Percentiles rank a stretch among this genome's conserved stretches.
Evolutionary conservation across 2,797 vertebrate species (phyloP).

Genomic region (Microchirus variegatus): DNA sequence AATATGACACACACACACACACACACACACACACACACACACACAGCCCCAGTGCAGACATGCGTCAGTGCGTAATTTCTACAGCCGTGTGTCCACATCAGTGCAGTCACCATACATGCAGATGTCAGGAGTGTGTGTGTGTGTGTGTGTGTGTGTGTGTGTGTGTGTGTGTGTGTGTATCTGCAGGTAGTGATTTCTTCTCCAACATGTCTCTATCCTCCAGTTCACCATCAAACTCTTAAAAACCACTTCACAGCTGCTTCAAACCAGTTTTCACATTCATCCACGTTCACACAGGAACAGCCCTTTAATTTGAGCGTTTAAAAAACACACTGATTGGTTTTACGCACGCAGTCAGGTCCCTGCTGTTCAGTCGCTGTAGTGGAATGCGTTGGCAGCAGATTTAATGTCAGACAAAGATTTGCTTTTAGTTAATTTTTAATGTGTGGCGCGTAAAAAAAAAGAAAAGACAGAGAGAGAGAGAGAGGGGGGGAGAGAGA

Average conservation of each 20-base stretch:
- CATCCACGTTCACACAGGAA: background rate
- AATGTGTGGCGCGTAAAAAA: background rate
- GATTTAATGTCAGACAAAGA: slow-evolving; percentile 21
- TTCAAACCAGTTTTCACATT: slow-evolving; percentile 1
- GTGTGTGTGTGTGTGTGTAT: background rate
- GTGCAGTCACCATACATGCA: background rate
- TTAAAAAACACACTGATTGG: slow-evolving; percentile 20
- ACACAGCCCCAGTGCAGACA: background rate
- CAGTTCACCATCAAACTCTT: slow-evolving; percentile 8
- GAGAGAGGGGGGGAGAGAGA: background rate
- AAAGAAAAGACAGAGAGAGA: no score
- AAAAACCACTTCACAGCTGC: slow-evolving; percentile 16
- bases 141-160: no score
- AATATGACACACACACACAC: background rate
- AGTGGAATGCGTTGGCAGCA: slow-evolving; percentile 35
- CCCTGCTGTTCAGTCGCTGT: background rate
- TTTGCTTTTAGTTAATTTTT: slow-evolving; percentile 16
- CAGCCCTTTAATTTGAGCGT: no score
- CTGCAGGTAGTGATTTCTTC: no score
- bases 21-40: background rate
- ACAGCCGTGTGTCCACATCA: slow-evolving; percentile 1
- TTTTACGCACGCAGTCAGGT: slow-evolving; percentile 31
- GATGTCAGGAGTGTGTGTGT: background rate
- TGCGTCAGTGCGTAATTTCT: slow-evolving; percentile 21
- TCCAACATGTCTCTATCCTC: no score